A percentile compares a stretch with the other conserved stretches of the same genome.
Evolutionary conservation across 1,140 invertebrate species (phyloP).

Genomic region (Rhynchophorus ferrugineus): DNA sequence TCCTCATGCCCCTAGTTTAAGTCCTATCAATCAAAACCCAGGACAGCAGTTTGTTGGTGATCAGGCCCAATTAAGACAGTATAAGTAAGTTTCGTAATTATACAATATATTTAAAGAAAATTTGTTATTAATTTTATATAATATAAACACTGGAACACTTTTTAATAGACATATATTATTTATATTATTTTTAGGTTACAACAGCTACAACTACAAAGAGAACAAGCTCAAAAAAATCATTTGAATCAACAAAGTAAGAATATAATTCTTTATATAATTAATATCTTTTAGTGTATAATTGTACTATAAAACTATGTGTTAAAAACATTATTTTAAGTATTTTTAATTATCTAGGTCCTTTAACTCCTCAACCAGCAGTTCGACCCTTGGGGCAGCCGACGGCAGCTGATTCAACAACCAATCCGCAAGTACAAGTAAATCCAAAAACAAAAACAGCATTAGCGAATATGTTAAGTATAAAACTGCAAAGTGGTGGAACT

Average conservation of each 20-base stretch:
- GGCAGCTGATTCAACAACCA: constrained; percentile 30
- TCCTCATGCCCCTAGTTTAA: constrained; percentile 41
- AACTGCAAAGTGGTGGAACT: constrained; percentile 50
- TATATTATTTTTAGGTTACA: constrained; percentile 39
- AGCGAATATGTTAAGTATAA: constrained; percentile 87
- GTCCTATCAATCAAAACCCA: constrained; percentile 40
- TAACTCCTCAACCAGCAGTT: constrained; percentile 29
- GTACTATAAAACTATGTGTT: too few relatives aligned
- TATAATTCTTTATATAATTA: not conserved
- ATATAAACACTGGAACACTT: not conserved
- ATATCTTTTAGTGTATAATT: too few relatives aligned
- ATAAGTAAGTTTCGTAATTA: constrained; percentile 29
- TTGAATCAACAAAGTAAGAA: constrained; percentile 17
- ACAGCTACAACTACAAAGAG: constrained; percentile 49
- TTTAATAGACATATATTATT: not conserved
- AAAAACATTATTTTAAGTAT: too few relatives aligned
- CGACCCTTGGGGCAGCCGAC: constrained; percentile 27
- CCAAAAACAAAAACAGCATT: constrained; percentile 92
- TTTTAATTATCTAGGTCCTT: constrained; percentile 2
- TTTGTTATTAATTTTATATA: constrained; percentile 41
- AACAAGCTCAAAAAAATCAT: constrained; percentile 39
- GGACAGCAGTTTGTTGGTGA: constrained; percentile 30
- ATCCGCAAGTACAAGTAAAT: constrained; percentile 49
- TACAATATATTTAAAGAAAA: constrained; percentile 28
- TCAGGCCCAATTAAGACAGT: constrained; percentile 44